Evolutionary conservation across 2,888 invertebrate genomes (phyloP).

Genomic region (Xanthorhoe designata): DNA sequence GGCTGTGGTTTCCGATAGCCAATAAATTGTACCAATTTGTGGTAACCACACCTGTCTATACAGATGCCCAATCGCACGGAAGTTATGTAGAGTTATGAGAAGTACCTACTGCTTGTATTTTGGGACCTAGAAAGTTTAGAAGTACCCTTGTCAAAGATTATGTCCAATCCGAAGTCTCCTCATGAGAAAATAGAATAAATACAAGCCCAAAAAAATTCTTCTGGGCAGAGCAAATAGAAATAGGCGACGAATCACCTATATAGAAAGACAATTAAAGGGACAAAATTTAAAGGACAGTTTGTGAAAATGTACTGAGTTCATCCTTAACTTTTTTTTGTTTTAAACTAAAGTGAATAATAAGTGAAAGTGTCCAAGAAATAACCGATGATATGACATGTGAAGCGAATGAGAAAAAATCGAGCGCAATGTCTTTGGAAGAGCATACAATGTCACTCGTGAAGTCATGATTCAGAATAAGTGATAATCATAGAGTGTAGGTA

Average conservation of each 20-base stretch:
- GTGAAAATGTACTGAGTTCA: too few species aligned
- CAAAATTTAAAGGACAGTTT: too few species aligned
- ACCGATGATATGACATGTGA: background rate
- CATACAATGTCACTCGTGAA: slow-evolving; percentile 1
- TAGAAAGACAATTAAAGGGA: too few species aligned
- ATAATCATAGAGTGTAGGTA: slow-evolving; percentile 1
- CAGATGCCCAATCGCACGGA: slow-evolving; percentile 9
- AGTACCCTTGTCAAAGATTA: too few species aligned
- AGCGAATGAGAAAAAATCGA: background rate
- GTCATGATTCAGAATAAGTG: slow-evolving; percentile 6
- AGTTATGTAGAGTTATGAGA: slow-evolving; percentile 7
- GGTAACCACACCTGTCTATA: slow-evolving; percentile 16
- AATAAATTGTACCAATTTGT: slow-evolving; percentile 22
- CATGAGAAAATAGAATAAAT: too few species aligned
- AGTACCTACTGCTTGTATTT: background rate
- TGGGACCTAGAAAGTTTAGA: background rate
- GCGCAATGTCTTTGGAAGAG: background rate
- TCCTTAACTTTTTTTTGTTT: too few species aligned
- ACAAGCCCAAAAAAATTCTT: too few species aligned
- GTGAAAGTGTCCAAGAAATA: background rate
- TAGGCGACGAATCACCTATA: too few species aligned
- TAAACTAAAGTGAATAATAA: too few species aligned
- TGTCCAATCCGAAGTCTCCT: too few species aligned
- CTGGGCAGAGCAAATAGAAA: too few species aligned
- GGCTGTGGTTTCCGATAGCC: slow-evolving; percentile 14